A percentile compares a stretch with the other conserved stretches of the same genome.
Evolutionary conservation across 2,113 vertebrate genomes (phyloP).

Genomic region (Pelecanoides urinatrix): DNA sequence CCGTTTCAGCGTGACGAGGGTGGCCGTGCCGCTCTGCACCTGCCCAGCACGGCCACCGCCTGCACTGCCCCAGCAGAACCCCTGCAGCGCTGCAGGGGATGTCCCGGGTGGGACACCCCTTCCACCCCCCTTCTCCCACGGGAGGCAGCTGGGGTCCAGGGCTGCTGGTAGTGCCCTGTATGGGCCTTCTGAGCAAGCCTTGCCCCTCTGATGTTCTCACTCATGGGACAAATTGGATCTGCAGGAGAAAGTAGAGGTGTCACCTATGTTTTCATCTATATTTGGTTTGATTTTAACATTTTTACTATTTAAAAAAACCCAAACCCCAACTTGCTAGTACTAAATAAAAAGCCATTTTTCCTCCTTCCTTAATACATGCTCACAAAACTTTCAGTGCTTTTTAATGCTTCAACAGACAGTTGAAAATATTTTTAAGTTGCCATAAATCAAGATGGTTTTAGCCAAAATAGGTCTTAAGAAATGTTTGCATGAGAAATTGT

Average conservation of each 20-base stretch:
- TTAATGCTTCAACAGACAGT: neutral
- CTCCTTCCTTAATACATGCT: neutral
- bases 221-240: neutral
- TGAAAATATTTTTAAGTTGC: neutral
- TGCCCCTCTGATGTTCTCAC: fast-evolving
- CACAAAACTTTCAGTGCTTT: neutral
- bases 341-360: neutral
- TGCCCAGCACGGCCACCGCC: neutral
- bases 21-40: neutral
- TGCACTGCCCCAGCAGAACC: fast-evolving
- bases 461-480: constrained; percentile 11
- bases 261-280: neutral
- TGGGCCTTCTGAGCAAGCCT: neutral
- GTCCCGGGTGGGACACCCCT: neutral
- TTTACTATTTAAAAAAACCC: neutral
- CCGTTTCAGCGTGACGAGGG: fast-evolving
- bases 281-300: neutral
- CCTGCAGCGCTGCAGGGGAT: neutral
- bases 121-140: neutral
- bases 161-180: neutral
- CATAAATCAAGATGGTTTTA: constrained; percentile 23
- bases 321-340: neutral
- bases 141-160: fast-evolving
- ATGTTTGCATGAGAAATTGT: constrained; percentile 8
- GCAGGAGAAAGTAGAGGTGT: neutral